A percentile compares a stretch with the other conserved stretches of the same genome.
Conservation (phyloP, 2,113 vertebrate genomes). For the Stercorarius parasiticus region DNA sequence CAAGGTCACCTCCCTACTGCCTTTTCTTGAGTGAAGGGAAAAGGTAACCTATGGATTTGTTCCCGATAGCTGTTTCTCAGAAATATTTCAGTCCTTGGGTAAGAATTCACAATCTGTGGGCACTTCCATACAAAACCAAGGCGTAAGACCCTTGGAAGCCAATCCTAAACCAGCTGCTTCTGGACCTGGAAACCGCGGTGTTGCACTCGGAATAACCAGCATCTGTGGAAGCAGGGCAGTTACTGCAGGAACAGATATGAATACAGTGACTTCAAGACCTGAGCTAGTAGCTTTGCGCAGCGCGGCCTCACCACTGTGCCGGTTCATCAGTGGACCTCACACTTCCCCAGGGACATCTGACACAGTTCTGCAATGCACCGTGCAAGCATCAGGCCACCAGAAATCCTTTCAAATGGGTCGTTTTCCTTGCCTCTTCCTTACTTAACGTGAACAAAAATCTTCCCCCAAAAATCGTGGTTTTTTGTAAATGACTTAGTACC, state of each 20-base stretch:
- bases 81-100: background rate
- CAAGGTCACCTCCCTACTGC: background rate
- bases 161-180: background rate
- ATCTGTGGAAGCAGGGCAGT: background rate
- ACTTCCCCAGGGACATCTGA: background rate
- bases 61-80: background rate
- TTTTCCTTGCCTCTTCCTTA: background rate
- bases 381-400: background rate
- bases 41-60: background rate
- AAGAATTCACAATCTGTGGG: background rate
- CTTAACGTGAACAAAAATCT: background rate
- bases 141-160: background rate
- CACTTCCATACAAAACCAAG: background rate
- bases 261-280: background rate
- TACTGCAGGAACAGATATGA: background rate
- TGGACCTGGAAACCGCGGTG: background rate
- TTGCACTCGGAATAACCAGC: fast-evolving
- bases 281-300: background rate
- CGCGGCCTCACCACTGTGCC: background rate
- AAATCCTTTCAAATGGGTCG: background rate
- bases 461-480: fast-evolving
- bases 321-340: background rate
- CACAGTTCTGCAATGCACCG: background rate
- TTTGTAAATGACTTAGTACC: background rate
- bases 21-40: background rate